Evolutionary conservation across 2,113 vertebrate genomes (phyloP).

Genomic region (Mirza zaza): DNA sequence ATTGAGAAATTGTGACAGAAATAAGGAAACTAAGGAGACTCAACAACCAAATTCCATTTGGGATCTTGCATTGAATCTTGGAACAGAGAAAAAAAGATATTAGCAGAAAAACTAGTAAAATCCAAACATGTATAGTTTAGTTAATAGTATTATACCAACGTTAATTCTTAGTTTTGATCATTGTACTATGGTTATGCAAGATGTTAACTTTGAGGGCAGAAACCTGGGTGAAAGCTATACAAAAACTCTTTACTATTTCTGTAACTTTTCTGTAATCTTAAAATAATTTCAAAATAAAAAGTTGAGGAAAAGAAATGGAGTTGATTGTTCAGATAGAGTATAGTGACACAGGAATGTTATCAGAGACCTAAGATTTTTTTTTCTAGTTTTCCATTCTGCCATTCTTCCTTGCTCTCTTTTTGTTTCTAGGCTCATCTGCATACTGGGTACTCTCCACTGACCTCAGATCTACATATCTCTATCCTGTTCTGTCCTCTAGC

Average conservation of each 20-base stretch:
- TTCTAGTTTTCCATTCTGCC: background rate
- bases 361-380: background rate
- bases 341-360: background rate
- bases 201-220: background rate
- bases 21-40: background rate
- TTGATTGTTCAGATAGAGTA: background rate
- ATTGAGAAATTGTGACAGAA: background rate
- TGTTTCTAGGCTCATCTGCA: background rate
- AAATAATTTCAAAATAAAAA: background rate
- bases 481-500: background rate
- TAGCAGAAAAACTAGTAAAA: background rate
- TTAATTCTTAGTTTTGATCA: constrained; percentile 2
- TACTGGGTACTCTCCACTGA: background rate
- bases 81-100: background rate
- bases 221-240: background rate
- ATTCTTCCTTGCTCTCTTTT: background rate
- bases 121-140: background rate
- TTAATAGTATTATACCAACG: background rate
- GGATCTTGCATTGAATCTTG: background rate
- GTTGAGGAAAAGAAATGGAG: background rate
- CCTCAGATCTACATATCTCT: background rate
- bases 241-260: background rate
- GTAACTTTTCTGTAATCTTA: background rate
- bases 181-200: background rate
- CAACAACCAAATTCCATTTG: background rate